Evolutionary conservation across 2,113 vertebrate genomes (phyloP).

Genomic region (Gambusia holbrooki): DNA sequence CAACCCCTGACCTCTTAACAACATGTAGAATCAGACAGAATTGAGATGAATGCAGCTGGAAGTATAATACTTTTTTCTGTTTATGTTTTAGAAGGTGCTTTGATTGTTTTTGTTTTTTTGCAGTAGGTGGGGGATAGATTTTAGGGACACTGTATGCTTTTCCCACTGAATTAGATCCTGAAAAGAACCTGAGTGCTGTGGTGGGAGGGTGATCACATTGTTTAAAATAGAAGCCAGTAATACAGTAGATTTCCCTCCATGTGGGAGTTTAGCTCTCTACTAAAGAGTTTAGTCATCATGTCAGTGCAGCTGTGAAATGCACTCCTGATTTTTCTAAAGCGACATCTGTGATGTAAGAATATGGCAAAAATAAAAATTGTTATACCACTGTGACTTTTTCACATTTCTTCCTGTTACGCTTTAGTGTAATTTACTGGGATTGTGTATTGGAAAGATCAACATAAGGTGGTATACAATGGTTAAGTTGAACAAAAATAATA

Average conservation of each 20-base stretch:
- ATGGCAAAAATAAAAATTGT: background rate
- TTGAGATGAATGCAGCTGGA: conserved; percentile 13
- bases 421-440: background rate
- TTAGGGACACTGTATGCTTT: conserved; percentile 13
- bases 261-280: conserved; percentile 41
- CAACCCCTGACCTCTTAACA: conserved; percentile 39
- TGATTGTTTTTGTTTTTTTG: background rate
- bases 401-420: background rate
- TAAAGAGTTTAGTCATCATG: conserved; percentile 44
- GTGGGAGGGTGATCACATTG: conserved; percentile 38
- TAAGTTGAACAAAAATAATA: too few species aligned
- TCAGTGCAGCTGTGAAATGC: conserved; percentile 39
- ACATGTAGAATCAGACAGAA: conserved; percentile 22
- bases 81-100: background rate
- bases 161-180: background rate
- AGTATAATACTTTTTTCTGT: background rate
- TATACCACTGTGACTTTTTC: background rate
- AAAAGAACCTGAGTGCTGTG: conserved; percentile 29
- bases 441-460: background rate
- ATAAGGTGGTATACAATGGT: background rate
- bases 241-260: conserved; percentile 41
- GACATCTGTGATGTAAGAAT: background rate
- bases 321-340: background rate
- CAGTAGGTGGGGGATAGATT: background rate
- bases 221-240: conserved; percentile 31